Evolutionary conservation across 2,888 invertebrate genomes (phyloP).

Genomic region (Lymantria monacha): DNA sequence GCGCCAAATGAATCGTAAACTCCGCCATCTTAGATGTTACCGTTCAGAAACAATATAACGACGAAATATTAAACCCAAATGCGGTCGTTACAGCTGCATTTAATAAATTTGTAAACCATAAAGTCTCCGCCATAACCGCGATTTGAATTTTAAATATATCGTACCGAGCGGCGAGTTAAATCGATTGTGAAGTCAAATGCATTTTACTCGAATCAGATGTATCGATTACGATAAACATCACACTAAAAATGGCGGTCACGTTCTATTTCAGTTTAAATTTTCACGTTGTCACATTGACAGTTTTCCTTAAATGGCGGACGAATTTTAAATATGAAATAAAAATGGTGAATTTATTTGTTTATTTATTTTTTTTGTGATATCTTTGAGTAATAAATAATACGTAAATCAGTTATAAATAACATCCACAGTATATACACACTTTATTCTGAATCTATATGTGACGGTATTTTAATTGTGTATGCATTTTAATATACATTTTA

Average conservation of each 20-base stretch:
- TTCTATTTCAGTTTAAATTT: slow-evolving; percentile 58
- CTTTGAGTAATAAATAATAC: slow-evolving; percentile 1
- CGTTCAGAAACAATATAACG: slow-evolving; percentile 16
- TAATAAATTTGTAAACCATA: slow-evolving; percentile 52
- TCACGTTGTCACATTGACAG: slow-evolving; percentile 47
- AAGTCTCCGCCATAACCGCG: slow-evolving; percentile 64
- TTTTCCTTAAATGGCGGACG: slow-evolving; percentile 41
- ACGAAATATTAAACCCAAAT: slow-evolving; percentile 12
- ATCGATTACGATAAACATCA: slow-evolving; percentile 52
- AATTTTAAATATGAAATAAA: slow-evolving; percentile 32
- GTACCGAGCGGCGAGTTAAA: slow-evolving; percentile 71
- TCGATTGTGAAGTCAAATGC: slow-evolving; percentile 68
- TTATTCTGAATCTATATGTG: no score
- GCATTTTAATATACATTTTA: neutral
- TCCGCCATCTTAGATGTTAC: slow-evolving; percentile 28
- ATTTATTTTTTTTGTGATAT: slow-evolving; percentile 8
- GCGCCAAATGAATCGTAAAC: slow-evolving; percentile 61
- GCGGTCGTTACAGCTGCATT: slow-evolving; percentile 19
- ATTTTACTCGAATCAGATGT: slow-evolving; percentile 64
- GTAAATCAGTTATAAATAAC: neutral
- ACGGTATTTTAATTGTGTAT: neutral
- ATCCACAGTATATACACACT: no score
- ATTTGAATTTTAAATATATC: slow-evolving; percentile 66
- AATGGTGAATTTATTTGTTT: slow-evolving; percentile 23
- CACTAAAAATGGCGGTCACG: slow-evolving; percentile 58